Evolutionary conservation across 2,797 vertebrate species (phyloP).

Genomic region (Aselliscus stoliczkanus): DNA sequence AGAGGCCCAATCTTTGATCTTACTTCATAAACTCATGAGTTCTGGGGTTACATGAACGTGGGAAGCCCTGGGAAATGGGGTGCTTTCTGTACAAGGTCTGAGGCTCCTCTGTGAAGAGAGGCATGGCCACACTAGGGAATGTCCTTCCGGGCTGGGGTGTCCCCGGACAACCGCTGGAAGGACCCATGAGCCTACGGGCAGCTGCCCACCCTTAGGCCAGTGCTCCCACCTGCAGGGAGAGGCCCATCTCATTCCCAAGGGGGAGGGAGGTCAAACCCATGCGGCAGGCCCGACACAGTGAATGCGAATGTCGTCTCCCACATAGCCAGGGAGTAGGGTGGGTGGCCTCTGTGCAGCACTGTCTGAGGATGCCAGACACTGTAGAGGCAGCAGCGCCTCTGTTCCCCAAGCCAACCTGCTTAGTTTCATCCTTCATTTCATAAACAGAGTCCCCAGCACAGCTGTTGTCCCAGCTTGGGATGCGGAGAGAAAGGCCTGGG

Average conservation of each 20-base stretch:
- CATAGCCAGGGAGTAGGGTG: fast-evolving
- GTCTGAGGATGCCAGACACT: background rate
- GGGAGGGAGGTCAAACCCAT: fast-evolving
- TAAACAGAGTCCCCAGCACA: background rate
- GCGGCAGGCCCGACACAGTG: fast-evolving
- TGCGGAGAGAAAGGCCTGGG: fast-evolving
- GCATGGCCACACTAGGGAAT: background rate
- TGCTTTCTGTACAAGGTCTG: background rate
- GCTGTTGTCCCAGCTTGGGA: background rate
- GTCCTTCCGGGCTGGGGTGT: background rate
- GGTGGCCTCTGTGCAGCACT: fast-evolving
- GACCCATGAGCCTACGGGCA: fast-evolving
- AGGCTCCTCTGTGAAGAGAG: background rate
- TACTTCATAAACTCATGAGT: background rate
- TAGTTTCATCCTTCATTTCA: background rate
- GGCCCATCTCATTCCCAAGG: background rate
- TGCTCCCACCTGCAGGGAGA: background rate
- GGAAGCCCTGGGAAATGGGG: background rate
- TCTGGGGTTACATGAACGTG: fast-evolving
- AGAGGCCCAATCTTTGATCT: background rate
- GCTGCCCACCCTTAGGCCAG: fast-evolving
- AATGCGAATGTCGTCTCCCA: fast-evolving
- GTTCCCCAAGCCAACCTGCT: too few species aligned
- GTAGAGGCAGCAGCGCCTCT: background rate
- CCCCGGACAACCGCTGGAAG: background rate